Evolutionary conservation across 2,113 vertebrate genomes (phyloP).

Genomic region (Falco punctatus): DNA sequence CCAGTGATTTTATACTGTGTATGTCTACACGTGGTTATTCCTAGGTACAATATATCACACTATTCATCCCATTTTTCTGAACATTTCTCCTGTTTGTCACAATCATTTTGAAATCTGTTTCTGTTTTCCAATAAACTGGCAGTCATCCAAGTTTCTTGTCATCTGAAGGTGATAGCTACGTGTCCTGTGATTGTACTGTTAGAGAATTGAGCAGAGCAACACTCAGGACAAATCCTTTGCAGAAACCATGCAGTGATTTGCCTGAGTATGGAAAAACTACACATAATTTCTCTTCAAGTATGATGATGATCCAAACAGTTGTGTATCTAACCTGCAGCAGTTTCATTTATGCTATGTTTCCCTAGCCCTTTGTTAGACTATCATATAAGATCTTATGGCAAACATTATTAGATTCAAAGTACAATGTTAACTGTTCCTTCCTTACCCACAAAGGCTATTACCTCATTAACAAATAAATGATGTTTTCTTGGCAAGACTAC

Average conservation of each 20-base stretch:
- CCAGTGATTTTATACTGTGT: background rate
- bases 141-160: background rate
- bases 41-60: background rate
- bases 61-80: background rate
- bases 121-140: background rate
- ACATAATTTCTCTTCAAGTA: background rate
- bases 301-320: background rate
- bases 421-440: background rate
- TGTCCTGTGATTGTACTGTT: background rate
- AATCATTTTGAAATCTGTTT: background rate
- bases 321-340: background rate
- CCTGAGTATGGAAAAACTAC: background rate
- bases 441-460: background rate
- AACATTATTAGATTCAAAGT: background rate
- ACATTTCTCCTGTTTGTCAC: background rate
- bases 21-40: background rate
- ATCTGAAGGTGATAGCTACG: background rate
- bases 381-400: background rate
- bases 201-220: background rate
- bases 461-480: background rate
- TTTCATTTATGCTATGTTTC: background rate
- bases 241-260: background rate
- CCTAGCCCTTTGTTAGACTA: background rate
- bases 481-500: conserved; percentile 15
- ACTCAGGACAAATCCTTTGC: background rate